A percentile compares a stretch with the other conserved stretches of the same genome.
phyloP scores from a whole-genome alignment of 1,140 invertebrate genomes.

The Monochamus saltuarius region DNA sequence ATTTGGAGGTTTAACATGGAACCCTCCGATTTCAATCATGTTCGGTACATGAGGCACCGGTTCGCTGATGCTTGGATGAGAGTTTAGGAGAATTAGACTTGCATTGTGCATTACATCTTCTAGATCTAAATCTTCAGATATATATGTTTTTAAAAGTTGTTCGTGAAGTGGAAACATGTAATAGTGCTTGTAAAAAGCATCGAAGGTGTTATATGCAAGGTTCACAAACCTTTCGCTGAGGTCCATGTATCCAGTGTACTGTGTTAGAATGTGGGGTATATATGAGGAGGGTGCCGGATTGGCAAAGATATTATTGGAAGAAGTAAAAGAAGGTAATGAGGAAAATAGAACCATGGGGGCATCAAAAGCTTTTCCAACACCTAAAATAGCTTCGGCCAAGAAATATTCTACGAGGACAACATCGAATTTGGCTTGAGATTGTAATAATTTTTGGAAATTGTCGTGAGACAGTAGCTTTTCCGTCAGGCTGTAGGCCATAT shows the following conservation, averaged over 20 bases:
- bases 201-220: background rate
- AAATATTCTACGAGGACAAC: slow-evolving; percentile 52
- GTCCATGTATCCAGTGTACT: background rate
- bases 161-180: slow-evolving; percentile 40
- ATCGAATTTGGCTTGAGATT: slow-evolving; percentile 51
- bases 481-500: slow-evolving; percentile 3
- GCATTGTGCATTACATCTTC: slow-evolving; percentile 54
- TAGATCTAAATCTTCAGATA: slow-evolving; percentile 53
- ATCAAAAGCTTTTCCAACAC: slow-evolving; percentile 49
- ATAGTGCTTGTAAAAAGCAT: slow-evolving; percentile 1
- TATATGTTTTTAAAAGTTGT: slow-evolving; percentile 48
- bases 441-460: slow-evolving; percentile 23
- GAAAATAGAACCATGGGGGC: slow-evolving; percentile 42
- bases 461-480: background rate
- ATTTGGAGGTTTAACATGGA: slow-evolving; percentile 46
- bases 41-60: slow-evolving; percentile 48
- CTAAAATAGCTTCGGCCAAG: slow-evolving; percentile 52
- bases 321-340: background rate
- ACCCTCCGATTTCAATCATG: slow-evolving; percentile 56
- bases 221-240: background rate
- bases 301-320: background rate
- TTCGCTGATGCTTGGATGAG: slow-evolving; percentile 38
- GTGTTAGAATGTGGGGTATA: background rate
- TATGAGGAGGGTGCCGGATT: background rate
- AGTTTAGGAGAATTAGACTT: slow-evolving; percentile 49